phyloP scores from a whole-genome alignment of 2,888 invertebrate genomes.

The Drosophila lacicola region DNA sequence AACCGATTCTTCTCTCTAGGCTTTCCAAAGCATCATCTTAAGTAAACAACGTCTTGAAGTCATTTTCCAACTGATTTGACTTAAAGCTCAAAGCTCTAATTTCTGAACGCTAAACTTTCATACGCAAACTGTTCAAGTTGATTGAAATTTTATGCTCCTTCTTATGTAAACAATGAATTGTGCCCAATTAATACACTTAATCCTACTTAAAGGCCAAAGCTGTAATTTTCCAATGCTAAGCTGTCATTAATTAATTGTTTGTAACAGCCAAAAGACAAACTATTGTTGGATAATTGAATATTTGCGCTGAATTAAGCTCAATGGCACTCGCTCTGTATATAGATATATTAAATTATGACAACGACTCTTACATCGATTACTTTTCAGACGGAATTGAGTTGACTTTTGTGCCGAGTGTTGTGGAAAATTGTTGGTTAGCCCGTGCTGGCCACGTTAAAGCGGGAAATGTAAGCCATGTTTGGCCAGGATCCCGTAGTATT shows the following conservation, averaged over 20 bases:
- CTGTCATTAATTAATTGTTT: constrained; percentile 9
- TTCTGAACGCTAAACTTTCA: too few species aligned
- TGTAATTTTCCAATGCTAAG: background rate
- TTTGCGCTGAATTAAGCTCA: background rate
- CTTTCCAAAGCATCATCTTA: too few species aligned
- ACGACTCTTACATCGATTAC: constrained; percentile 19
- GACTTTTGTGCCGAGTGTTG: constrained; percentile 2
- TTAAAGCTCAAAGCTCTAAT: too few species aligned
- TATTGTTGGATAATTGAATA: background rate
- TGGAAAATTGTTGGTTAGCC: constrained; percentile 13
- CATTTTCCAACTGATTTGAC: too few species aligned
- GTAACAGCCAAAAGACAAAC: background rate
- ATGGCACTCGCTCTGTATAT: background rate
- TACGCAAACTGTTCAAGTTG: too few species aligned
- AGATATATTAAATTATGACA: constrained; percentile 1
- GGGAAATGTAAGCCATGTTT: constrained; percentile 56
- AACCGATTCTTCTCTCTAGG: too few species aligned
- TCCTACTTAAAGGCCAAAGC: background rate
- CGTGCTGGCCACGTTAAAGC: constrained; percentile 21
- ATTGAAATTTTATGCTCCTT: too few species aligned
- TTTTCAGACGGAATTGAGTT: constrained; percentile 4
- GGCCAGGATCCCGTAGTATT: constrained; percentile 44
- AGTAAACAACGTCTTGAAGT: too few species aligned
- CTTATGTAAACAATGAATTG: background rate
- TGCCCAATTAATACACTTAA: background rate